Conservation (phyloP, 2,113 vertebrate genomes). For the Rousettus leschenaultii region DNA sequence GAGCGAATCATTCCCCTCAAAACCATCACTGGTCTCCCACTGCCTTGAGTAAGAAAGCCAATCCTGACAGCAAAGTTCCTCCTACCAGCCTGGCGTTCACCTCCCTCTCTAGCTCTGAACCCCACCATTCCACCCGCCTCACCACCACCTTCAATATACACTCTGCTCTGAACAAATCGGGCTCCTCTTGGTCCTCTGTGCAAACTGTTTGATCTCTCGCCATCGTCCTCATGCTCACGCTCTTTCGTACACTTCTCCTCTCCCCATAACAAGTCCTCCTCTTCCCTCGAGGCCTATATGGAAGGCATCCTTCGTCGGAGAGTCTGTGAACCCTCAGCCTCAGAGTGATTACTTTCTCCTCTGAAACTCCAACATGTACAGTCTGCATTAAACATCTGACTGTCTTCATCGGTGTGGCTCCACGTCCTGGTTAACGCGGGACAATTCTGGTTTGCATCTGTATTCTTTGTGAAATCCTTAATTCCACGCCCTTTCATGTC, state of each 20-base stretch:
- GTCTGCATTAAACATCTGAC: background rate
- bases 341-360: background rate
- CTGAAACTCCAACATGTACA: background rate
- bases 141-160: background rate
- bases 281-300: background rate
- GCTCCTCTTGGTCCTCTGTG: background rate
- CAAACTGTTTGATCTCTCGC: background rate
- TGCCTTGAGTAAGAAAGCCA: background rate
- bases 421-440: rapidly evolving
- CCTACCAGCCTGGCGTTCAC: background rate
- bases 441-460: background rate
- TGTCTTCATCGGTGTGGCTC: background rate
- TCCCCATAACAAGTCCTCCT: background rate
- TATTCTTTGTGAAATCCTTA: background rate
- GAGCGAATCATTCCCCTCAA: background rate
- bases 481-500: background rate
- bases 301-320: background rate
- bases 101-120: background rate
- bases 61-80: background rate
- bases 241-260: background rate
- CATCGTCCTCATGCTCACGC: no score
- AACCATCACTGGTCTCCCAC: background rate
- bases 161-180: background rate
- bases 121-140: rapidly evolving
- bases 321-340: background rate